phyloP scores from a whole-genome alignment of 2,113 vertebrate species.

The Strix aluco region DNA sequence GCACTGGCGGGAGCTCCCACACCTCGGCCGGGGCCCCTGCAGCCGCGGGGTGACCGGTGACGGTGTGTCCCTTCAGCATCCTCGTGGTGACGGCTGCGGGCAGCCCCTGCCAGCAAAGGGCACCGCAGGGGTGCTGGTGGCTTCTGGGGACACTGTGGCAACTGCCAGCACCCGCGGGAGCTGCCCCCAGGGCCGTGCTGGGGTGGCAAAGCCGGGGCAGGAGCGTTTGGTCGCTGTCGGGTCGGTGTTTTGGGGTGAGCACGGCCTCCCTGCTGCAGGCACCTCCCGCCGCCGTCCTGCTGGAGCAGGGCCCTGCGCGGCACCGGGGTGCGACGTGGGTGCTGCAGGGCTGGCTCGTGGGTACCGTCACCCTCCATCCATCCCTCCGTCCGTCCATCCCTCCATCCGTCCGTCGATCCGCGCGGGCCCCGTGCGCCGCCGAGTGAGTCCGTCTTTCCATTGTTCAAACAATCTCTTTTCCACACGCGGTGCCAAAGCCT shows the following conservation, averaged over 20 bases:
- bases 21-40: neutral
- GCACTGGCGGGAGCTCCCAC: neutral
- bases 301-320: neutral
- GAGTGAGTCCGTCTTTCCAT: slow-evolving; percentile 37
- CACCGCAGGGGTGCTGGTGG: neutral
- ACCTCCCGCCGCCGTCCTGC: neutral
- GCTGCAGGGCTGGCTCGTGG: accelerated
- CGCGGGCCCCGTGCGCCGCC: neutral
- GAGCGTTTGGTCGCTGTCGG: neutral
- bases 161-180: accelerated
- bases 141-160: neutral
- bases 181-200: no score
- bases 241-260: neutral
- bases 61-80: no score
- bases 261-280: neutral
- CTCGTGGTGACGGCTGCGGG: neutral
- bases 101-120: neutral
- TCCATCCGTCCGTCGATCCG: neutral
- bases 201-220: neutral
- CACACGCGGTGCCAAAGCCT: slow-evolving; percentile 54
- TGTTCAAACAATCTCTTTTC: slow-evolving; percentile 71
- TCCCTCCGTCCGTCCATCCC: neutral
- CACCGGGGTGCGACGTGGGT: accelerated
- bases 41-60: neutral
- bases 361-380: neutral